Evolutionary conservation across 1,140 invertebrate genomes (phyloP), one percentile per base, ranked within the genome.

Genomic region (Bathynomus jamesi): DNA sequence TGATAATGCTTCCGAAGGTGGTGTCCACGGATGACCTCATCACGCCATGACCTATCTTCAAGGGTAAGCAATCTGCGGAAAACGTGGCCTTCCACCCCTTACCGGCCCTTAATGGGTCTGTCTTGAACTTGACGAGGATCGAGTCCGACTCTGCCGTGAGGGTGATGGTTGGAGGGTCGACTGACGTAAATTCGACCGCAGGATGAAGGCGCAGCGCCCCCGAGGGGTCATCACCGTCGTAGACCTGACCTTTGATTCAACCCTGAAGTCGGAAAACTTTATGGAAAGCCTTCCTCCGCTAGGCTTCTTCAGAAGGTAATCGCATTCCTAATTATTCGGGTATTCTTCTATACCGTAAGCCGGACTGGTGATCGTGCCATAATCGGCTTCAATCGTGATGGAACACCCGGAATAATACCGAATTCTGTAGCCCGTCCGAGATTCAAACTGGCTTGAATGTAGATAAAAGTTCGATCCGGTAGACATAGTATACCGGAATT

Each of bases 381-480:
- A 93, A 4, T 85, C 83, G 2, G 91, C 88, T 24, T 89, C 87
- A 40, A 95, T 88, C 2, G 90, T 92, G 10, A 83, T 77, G 61
- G 81, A 78, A 72, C 83, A 83, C 10, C 83, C 83, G 13, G 76
- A 72, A 60, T 74, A 76, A 70, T 79, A 79, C 62, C 73, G 78
- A 61, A 78, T 90, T 76, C 91, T 92, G 81, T 96, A 97, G n/a
- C 95, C 95, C 79, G 90, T 89, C 78, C 88, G 88, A 0, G 91
- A 92, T 80, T 94, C 91, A 25, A 91, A 93, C 24, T 94, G 84
- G 78, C 91, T 92, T 0, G 94, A 95, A 81, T 93, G 91, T 80
- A 96, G 92, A 80, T 97, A 97, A 65, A 98, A 81, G 81, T 98
- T 97, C 3, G 89, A 94, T 27, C 90, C 89, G 0, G 94, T 97